Evolutionary conservation across 2,113 vertebrate species (phyloP), one percentile per base, ranked within the genome.

Genomic region (Oryzias celebensis): DNA sequence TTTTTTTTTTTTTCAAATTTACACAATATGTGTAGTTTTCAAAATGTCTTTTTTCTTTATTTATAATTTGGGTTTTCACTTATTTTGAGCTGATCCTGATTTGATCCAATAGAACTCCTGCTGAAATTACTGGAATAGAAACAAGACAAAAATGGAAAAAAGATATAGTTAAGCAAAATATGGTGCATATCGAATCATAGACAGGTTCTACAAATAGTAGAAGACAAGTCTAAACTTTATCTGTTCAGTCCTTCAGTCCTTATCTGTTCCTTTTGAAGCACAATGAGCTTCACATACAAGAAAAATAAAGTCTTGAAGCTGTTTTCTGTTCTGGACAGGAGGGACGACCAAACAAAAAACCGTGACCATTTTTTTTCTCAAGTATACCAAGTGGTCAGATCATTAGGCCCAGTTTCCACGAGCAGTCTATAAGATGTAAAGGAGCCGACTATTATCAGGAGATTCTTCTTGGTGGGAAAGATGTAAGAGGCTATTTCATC

Each of bases 351-450:
- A 63, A 57, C 46, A 0, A 6, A 58, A 12, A 2, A 45, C n/a
- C 14, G 53, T 24, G 53, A 56, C 73, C 65, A 65, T 52, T 68
- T 44, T 47, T 36, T 68, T 44, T 44, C 59, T 43, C n/a, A 65
- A 65, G 49, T 68, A 52, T 48, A 62, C 62, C 54, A 58, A 53
- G 72, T 48, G 64, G 81, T 75, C 77, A 64, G 61, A 44, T 73
- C 48, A 62, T 57, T 79, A 81, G 81, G 79, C 36, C 56, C 52
- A 57, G 67, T 80, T 73, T 36, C 72, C 77, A 71, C 75, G 51
- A 75, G 53, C 1, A 47, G 54, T 63, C n/a, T 50, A 67, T 74
- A 53, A 65, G 55, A 77, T 71, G 75, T 57, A 63, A 54, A 24
- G 53, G 59, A 72, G 66, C 46, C 12, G 49, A 73, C 54, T 18